Conservation (phyloP, 2,113 vertebrate genomes). For the Pteruthius melanotis region DNA sequence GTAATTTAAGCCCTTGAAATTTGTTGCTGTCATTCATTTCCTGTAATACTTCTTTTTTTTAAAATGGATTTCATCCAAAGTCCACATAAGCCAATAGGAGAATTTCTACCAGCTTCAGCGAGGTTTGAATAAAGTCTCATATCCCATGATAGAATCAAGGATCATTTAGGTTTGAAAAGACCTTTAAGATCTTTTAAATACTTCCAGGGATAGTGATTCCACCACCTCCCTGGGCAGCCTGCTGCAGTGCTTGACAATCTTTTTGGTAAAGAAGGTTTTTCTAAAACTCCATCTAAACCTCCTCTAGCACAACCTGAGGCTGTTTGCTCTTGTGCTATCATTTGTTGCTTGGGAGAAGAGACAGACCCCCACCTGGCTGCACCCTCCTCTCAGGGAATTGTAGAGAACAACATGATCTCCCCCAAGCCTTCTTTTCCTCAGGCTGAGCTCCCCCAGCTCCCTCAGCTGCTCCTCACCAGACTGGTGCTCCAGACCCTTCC, state of each 20-base stretch:
- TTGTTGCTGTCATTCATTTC: not conserved
- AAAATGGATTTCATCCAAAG: not conserved
- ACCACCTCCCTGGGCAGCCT: not conserved
- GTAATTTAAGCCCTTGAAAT: conserved; percentile 34
- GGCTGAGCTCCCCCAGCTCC: not conserved
- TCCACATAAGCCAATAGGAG: not conserved
- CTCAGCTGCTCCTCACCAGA: not conserved
- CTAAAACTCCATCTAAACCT: not conserved
- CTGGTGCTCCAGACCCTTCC: not conserved
- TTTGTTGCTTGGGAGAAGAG: not conserved
- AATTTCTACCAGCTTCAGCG: not conserved
- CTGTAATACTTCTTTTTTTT: not conserved
- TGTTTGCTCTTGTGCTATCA: not conserved
- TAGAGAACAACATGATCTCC: accelerated
- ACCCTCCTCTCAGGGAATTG: not conserved
- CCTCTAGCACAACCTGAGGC: accelerated
- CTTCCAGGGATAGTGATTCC: not conserved
- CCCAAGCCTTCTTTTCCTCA: not conserved
- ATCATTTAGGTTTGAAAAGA: not conserved
- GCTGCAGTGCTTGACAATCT: not conserved
- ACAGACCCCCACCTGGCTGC: accelerated
- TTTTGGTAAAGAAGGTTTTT: not conserved
- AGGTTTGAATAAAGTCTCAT: not conserved
- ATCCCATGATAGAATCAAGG: not conserved
- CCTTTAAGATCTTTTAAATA: not conserved